These are phyloP conservation scores for Paraplagusia blochii DNA, from an alignment of 2,113 vertebrate genomes.

Conservation along the genomic window DNA sequence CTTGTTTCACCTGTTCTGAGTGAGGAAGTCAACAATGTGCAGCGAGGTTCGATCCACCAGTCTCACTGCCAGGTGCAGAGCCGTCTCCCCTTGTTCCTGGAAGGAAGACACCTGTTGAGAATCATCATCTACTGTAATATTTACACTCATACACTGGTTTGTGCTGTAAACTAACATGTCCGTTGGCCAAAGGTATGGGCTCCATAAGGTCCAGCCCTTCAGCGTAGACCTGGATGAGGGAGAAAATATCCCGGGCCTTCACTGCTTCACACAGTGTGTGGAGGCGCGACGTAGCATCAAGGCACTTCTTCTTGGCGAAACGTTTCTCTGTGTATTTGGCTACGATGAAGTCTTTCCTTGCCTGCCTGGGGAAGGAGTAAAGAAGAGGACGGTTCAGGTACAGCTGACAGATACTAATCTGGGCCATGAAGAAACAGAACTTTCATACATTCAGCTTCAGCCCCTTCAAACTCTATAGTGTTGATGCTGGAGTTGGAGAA, in stretches of 20 bases:
- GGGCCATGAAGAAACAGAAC: too few relatives aligned
- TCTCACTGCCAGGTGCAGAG: slow-evolving; percentile 92
- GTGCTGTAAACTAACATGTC: slow-evolving; percentile 82
- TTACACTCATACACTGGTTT: too few relatives aligned
- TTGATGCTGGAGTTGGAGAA: too few relatives aligned
- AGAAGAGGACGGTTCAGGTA: not conserved
- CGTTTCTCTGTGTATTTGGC: slow-evolving; percentile 96
- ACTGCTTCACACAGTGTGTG: slow-evolving; percentile 92
- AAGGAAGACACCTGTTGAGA: not conserved
- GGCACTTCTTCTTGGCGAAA: slow-evolving; percentile 84
- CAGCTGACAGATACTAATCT: too few relatives aligned
- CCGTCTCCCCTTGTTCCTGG: slow-evolving; percentile 94
- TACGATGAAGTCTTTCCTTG: slow-evolving; percentile 96
- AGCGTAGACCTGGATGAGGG: slow-evolving; percentile 91
- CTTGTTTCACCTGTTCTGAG: slow-evolving; percentile 88
- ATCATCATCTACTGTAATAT: not conserved
- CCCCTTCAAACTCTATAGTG: too few relatives aligned
- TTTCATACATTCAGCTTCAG: too few relatives aligned
- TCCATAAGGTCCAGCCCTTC: slow-evolving; percentile 95
- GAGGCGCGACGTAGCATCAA: slow-evolving; percentile 80
- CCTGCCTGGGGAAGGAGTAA: slow-evolving; percentile 78
- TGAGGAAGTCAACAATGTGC: slow-evolving; percentile 95
- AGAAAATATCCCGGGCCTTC: slow-evolving; percentile 91
- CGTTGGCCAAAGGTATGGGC: slow-evolving; percentile 93
- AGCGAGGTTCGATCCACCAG: slow-evolving; percentile 95